Evolutionary conservation across 2,888 invertebrate genomes (phyloP).

Genomic region (Horisme vitalbata): DNA sequence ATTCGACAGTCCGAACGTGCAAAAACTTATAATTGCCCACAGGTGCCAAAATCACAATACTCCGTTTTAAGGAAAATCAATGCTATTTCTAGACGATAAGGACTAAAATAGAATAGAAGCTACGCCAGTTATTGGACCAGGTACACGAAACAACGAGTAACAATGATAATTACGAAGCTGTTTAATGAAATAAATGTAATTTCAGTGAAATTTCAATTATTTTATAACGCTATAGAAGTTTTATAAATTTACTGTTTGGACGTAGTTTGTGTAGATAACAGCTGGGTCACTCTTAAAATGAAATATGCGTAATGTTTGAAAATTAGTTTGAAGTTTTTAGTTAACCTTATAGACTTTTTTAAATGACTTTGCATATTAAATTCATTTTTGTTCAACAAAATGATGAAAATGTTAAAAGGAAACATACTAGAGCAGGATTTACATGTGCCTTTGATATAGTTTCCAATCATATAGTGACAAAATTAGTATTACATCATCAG

Average conservation of each 20-base stretch:
- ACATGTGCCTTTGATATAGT: too few species aligned
- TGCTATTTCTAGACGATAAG: constrained; percentile 2
- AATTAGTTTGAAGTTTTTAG: too few species aligned
- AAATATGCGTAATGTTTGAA: too few species aligned
- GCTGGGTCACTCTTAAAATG: too few species aligned
- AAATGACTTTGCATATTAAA: too few species aligned
- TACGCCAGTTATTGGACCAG: constrained; percentile 12
- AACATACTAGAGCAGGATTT: too few species aligned
- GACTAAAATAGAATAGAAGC: constrained; percentile 1
- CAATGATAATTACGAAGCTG: constrained; percentile 32
- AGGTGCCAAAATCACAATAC: constrained; percentile 12
- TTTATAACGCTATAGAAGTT: constrained; percentile 4
- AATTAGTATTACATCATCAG: too few species aligned
- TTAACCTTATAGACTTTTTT: too few species aligned
- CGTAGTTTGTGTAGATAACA: too few species aligned
- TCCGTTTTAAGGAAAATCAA: constrained; percentile 8
- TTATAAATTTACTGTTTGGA: constrained; percentile 2
- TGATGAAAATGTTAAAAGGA: too few species aligned
- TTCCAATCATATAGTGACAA: too few species aligned
- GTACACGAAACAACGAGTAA: constrained; percentile 28
- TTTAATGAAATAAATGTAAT: constrained; percentile 31
- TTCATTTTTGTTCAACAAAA: too few species aligned
- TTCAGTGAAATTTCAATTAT: constrained; percentile 25
- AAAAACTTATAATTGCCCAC: constrained; percentile 36
- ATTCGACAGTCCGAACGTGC: constrained; percentile 30